Base-by-base conservation (phyloP, 2,113 vertebrate species). In the Lucifuga dentata region DNA sequence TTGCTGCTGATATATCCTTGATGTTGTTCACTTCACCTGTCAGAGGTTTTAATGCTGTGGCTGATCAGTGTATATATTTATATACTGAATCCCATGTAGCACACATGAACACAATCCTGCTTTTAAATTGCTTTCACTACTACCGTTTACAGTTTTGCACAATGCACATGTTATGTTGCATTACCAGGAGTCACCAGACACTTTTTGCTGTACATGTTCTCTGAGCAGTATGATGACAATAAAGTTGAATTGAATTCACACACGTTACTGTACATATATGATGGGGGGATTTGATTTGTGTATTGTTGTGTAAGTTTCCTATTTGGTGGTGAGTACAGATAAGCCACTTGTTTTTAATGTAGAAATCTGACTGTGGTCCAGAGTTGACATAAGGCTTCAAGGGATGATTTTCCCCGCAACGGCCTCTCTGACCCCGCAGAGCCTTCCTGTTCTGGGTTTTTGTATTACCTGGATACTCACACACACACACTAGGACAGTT, bases 371-470 rank as follows among this genome's bases (percentile, higher is more conserved):
- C 29, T 69, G 55, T 19, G 19, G 32, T 59, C 21, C 63, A 26
- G 46, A 70, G 85, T 81, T 85, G 73, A 80, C 76, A 81, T 32
- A 40, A 45, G 48, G n/a, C 46, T 56, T 56, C 2, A 12, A 53
- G 81, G 74, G 61, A 78, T 76, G 81, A 36, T 50, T 68, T 72
- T 76, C 62, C 76, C 67, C 86, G 64, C 35, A 59, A 40, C 49
- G 38, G 20, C 39, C 5, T 0, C 65, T 71, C 65, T 84, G 65
- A 83, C 76, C 64, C 61, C 73, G 17, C 33, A 74, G 73, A 81
- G 75, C 68, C 44, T 77, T 85, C 86, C 86, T 43, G 68, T 75
- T 88, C 80, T 50, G 67, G 78, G 48, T 36, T 72, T 73, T 83
- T 38, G 55, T 49, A 21, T 72, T 49, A 73, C 67, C 26, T 67